These are phyloP conservation scores for Sceloporus tristichus DNA, from an alignment of 2,113 vertebrate genomes.

Conservation along the genomic window DNA sequence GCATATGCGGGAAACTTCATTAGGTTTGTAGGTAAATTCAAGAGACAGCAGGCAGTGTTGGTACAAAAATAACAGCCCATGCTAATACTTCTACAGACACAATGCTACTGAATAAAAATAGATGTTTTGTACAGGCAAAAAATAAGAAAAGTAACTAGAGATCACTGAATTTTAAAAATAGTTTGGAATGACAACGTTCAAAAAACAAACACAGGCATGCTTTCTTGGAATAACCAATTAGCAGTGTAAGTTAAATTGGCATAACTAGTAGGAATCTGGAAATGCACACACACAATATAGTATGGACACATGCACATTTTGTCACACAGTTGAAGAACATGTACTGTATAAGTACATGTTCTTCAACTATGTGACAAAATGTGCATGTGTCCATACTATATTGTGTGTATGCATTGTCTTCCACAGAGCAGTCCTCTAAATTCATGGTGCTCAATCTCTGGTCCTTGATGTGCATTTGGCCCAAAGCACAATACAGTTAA, in stretches of 20 bases:
- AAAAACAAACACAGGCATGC: neutral
- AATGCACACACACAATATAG: too few species aligned
- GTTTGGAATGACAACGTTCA: neutral
- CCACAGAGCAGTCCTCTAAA: neutral
- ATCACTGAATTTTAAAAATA: neutral
- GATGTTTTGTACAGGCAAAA: neutral
- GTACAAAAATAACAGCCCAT: neutral
- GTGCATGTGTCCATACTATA: too few species aligned
- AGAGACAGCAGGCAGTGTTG: neutral
- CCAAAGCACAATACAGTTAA: too few species aligned
- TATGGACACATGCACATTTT: too few species aligned
- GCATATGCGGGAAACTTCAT: neutral
- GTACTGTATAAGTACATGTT: too few species aligned
- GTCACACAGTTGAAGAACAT: too few species aligned
- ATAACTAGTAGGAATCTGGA: neutral
- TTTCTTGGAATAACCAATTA: neutral
- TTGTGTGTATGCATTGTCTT: neutral
- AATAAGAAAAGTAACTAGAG: neutral
- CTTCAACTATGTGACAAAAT: too few species aligned
- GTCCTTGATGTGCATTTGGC: too few species aligned
- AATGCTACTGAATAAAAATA: neutral
- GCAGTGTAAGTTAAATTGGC: neutral
- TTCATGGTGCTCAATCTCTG: too few species aligned
- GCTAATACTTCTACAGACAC: neutral
- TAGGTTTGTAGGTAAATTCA: slow-evolving; percentile 1